Conservation (phyloP, 2,797 vertebrate genomes). For the Poecilia velifera region DNA sequence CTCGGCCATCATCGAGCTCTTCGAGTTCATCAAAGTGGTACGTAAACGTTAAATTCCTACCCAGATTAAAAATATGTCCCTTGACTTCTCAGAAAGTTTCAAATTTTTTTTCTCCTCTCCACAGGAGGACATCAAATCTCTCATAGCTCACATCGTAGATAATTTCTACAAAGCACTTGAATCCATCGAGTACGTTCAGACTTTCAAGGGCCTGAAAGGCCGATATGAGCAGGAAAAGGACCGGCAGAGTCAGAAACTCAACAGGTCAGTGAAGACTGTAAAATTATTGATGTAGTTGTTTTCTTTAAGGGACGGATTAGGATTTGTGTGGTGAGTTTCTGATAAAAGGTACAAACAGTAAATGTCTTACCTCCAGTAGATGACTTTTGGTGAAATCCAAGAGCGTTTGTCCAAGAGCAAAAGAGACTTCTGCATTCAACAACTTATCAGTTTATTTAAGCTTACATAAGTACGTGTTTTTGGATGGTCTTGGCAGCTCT, state of each 20-base stretch:
- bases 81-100: neutral
- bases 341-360: neutral
- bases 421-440: neutral
- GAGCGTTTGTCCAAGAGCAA: neutral
- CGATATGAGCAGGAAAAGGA: conserved; percentile 98
- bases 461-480: neutral
- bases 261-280: conserved; percentile 81
- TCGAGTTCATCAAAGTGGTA: conserved; percentile 99
- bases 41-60: conserved; percentile 45
- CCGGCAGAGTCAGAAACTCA: conserved; percentile 93
- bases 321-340: neutral
- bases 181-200: conserved; percentile 98
- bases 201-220: conserved; percentile 97
- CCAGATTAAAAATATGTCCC: neutral
- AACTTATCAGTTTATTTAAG: no score
- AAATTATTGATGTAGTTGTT: neutral
- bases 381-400: neutral
- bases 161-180: conserved; percentile 99
- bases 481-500: neutral
- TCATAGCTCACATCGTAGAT: conserved; percentile 98
- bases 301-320: neutral
- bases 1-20: conserved; percentile 96
- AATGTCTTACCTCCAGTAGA: neutral
- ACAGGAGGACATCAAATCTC: conserved; percentile 97
- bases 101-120: conserved; percentile 3